Base-by-base conservation (phyloP, 2,888 invertebrate genomes). In the Eristalis pertinax region DNA sequence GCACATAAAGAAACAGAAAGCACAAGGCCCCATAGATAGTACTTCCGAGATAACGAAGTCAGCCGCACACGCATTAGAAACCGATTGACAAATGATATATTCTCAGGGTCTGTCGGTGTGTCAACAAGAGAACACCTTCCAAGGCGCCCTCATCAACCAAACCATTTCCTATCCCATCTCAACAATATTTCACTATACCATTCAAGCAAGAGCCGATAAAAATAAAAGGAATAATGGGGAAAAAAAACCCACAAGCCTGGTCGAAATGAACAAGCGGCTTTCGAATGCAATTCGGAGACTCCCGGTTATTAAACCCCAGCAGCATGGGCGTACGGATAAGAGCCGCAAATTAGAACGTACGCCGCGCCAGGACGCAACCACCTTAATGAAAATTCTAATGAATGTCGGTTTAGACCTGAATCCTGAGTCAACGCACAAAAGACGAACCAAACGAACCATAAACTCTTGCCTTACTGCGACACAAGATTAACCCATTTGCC, bases 401-500 rank as follows among this genome's bases (percentile, higher is more conserved):
- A n/a, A 19, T 19, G 50, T 19, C 50, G 50, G 19, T 50, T 7
- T 19, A 8, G 19, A 50, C 38, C 38, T 11, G 10, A 38, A 13
- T 38, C 38, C 38, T 11, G 10, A 38, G 38, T 38, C 50, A 50
- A 19, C 50, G 50, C 19, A 50, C 50, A 50, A 50, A 50, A 50
- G 50, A 50, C 32, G 56, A n/a, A 73, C 7, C 41, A 8, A 62
- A 29, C 58, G 67, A 11, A 26, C 22, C 50, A 38, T 63, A 70
- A 64, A 35, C 69, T 38, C 56, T 26, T 29, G 41, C 41, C 43
- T 70, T 56, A 62, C 35, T 32, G 50, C 50, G 32, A 50, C 19
- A 41, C 43, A 10, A 78, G 72, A 70, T 72, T 63, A 78, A 70
- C 63, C 70, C 32, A 72, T 70, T 78, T 78, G 35, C 50, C 50